Percentiles rank a stretch among this genome's conserved stretches.
Conservation (phyloP, 1,140 invertebrate species). For the Probaryconus sp. region DNA sequence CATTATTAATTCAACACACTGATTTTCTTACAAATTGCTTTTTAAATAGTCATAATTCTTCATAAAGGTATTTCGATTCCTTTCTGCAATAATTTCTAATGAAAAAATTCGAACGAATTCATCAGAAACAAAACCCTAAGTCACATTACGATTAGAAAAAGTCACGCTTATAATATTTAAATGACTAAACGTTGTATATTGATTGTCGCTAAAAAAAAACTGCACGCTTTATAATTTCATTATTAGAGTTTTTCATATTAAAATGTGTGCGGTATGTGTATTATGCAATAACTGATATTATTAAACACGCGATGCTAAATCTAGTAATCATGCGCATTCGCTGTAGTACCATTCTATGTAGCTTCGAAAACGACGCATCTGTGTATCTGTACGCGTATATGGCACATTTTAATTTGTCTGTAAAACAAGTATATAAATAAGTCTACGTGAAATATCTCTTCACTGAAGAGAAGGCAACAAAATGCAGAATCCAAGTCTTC, state of each 20-base stretch:
- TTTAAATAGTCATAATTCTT: too few relatives aligned
- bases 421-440: background rate
- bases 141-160: too few relatives aligned
- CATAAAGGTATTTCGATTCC: too few relatives aligned
- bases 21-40: too few relatives aligned
- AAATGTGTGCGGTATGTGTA: constrained; percentile 72
- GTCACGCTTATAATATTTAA: too few relatives aligned
- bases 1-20: too few relatives aligned
- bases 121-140: too few relatives aligned
- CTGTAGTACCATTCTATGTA: constrained; percentile 3
- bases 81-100: too few relatives aligned
- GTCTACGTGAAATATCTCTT: constrained; percentile 2
- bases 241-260: constrained; percentile 24
- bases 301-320: constrained; percentile 22
- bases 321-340: constrained; percentile 20
- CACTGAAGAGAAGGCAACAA: constrained; percentile 10
- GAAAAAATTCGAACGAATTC: too few relatives aligned
- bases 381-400: background rate
- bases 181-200: background rate
- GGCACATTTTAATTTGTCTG: background rate
- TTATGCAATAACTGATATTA: constrained; percentile 75
- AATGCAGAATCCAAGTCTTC: constrained; percentile 75
- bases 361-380: background rate
- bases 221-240: constrained; percentile 34
- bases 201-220: background rate